Evolutionary conservation across 2,797 vertebrate genomes (phyloP).

Genomic region (Anniella stebbinsi): DNA sequence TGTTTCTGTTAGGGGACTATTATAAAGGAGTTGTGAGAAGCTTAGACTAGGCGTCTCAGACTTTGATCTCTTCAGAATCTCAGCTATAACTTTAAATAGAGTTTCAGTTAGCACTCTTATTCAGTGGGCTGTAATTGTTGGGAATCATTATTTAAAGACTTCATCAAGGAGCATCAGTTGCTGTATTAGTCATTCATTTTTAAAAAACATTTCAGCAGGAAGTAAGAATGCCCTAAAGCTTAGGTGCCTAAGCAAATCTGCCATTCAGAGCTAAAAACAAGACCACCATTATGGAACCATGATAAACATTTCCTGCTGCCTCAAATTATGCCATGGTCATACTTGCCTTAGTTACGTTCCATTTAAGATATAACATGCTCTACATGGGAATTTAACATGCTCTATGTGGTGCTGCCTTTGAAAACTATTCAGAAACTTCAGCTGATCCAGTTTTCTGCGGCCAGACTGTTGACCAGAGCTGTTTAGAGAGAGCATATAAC

Average conservation of each 20-base stretch:
- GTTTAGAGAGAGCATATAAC: too few species aligned
- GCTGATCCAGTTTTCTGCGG: too few species aligned
- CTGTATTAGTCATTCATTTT: background rate
- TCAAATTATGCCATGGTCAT: background rate
- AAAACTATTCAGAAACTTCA: too few species aligned
- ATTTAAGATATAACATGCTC: too few species aligned
- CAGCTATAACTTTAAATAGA: slow-evolving; percentile 29
- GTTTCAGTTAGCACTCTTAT: slow-evolving; percentile 26
- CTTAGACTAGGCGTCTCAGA: slow-evolving; percentile 1
- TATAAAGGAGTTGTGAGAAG: background rate
- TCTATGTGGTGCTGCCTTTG: too few species aligned
- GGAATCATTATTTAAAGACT: slow-evolving; percentile 35
- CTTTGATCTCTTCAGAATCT: slow-evolving; percentile 39
- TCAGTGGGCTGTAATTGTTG: background rate
- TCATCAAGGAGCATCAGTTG: background rate
- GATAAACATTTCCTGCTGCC: background rate
- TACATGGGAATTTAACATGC: too few species aligned
- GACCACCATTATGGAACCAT: background rate
- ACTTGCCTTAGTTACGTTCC: too few species aligned
- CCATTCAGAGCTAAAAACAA: background rate
- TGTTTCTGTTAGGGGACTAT: background rate
- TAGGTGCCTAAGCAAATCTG: background rate
- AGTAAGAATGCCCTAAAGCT: background rate
- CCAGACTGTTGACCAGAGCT: too few species aligned
- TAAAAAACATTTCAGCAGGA: background rate